Conservation (phyloP, 2,113 vertebrate species). For the Dromiciops gliroides region DNA sequence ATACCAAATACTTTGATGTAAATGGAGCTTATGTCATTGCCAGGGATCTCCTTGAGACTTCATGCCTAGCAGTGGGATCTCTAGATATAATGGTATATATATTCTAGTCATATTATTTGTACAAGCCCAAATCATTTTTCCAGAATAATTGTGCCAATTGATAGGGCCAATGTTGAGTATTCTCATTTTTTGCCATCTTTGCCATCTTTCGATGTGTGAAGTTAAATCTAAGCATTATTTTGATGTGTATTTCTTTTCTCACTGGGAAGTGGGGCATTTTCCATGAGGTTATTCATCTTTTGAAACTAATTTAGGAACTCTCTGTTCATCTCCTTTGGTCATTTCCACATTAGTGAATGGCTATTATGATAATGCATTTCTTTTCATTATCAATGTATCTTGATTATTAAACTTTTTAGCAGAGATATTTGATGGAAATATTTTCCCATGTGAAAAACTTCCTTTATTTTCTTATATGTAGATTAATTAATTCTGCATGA, state of each 20-base stretch:
- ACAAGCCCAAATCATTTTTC: no score
- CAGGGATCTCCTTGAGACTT: not conserved
- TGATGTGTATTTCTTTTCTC: not conserved
- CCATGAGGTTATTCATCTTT: not conserved
- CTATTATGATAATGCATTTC: not conserved
- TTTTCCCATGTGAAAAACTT: no score
- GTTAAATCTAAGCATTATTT: not conserved
- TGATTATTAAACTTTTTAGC: no score
- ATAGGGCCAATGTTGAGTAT: not conserved
- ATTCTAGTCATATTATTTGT: no score
- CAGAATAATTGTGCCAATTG: no score
- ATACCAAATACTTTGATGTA: not conserved
- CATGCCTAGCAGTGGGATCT: not conserved
- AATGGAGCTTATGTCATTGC: not conserved
- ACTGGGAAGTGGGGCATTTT: not conserved
- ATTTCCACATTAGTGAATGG: not conserved
- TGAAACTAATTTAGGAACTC: not conserved
- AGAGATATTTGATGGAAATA: no score
- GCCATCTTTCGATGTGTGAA: not conserved
- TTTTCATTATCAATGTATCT: not conserved
- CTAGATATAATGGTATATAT: no score
- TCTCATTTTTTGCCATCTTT: not conserved
- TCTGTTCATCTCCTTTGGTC: not conserved
- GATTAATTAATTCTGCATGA: not conserved
- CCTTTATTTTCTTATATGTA: not conserved